Percentiles rank a stretch among this genome's conserved stretches.
These are phyloP conservation scores for Montipora foliosa DNA, from an alignment of 64 coral and sea anemone species.

Conservation along the genomic window DNA sequence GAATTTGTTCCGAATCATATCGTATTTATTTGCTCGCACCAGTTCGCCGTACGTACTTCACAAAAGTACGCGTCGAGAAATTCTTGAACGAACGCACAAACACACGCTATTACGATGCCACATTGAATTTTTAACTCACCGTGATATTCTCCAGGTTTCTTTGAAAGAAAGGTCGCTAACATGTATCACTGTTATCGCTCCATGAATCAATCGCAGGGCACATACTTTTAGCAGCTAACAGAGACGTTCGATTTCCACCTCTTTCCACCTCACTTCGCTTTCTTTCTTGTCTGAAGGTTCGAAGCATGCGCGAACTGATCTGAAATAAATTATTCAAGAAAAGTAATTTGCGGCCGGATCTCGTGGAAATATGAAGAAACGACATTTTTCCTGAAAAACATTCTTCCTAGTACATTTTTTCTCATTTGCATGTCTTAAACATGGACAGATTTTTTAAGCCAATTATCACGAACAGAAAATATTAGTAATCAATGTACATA, in stretches of 20 bases:
- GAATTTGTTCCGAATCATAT: constrained; percentile 2
- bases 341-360: not conserved
- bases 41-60: not conserved
- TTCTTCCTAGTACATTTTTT: too few species aligned
- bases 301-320: constrained; percentile 7
- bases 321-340: constrained; percentile 5
- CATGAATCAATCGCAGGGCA: constrained; percentile 25
- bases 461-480: too few species aligned
- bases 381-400: not conserved
- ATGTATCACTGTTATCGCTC: not conserved
- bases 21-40: not conserved
- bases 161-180: not conserved
- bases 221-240: not conserved
- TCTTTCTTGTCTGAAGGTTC: not conserved
- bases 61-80: not conserved
- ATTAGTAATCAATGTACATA: too few species aligned
- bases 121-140: not conserved
- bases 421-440: too few species aligned
- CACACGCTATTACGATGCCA: not conserved
- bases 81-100: too few species aligned
- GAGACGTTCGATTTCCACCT: too few species aligned
- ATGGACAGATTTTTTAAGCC: too few species aligned
- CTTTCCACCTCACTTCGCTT: not conserved
- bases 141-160: not conserved
- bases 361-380: not conserved